Base-by-base conservation (phyloP, 1,140 invertebrate species). In the Pararge aegeria region DNA sequence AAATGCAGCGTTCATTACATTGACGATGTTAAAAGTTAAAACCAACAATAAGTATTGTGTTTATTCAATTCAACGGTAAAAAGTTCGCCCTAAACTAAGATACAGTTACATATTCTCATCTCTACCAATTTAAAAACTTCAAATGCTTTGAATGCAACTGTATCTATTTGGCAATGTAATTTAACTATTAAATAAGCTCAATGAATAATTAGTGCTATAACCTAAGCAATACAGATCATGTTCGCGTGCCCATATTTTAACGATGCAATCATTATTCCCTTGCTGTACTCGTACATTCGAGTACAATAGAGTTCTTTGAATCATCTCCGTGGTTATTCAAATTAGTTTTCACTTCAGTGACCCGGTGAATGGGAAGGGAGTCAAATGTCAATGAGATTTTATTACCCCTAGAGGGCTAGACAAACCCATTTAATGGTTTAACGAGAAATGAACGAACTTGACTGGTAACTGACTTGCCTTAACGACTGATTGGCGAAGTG, bases 311-410 rank as follows among this genome's bases (percentile, higher is more conserved):
- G 55, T 44, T 67, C 61, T 61, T 38, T 38, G 27, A 57, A 61
- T 58, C 62, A 58, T 55, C 62, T 60, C 61, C 70, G 51, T 49
- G 51, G 38, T 64, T 70, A 70, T 73, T 68, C 66, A 73, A 73
- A 73, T 76, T 69, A 74, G 55, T 73, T 68, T 73, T 73, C 75
- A 78, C 68, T 73, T 60, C 49, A 75, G 65, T 51, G 65, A 59
- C 19, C 55, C 30, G 46, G 50, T 54, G 75, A 70, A 73, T 69
- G 61, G 55, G n/a, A 24, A 24, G 24, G 7, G 24, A 24, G 7
- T 24, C 7, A 24, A 2, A 4, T 2, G 24, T 24, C 24, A 24
- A 7, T 24, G 24, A 24, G 24, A 24, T 24, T 2, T 24, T 24
- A 24, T 24, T 2, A 7, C n/a, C n/a, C n/a, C 7, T 24, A 24